These are phyloP conservation scores for Prolemur simus DNA, from an alignment of 2,113 vertebrate genomes.

Conservation along the genomic window DNA sequence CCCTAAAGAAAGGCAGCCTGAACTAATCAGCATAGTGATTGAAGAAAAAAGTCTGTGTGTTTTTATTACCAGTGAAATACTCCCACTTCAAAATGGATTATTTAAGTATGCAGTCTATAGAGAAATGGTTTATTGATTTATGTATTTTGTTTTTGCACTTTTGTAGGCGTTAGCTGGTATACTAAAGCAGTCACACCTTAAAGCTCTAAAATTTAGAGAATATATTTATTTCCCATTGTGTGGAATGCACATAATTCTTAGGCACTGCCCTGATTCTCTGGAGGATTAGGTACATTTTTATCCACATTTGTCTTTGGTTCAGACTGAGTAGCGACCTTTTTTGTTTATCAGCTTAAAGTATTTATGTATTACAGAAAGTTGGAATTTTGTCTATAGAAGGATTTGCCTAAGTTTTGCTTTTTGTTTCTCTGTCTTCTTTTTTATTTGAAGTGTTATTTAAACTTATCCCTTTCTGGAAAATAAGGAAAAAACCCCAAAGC, in stretches of 20 bases:
- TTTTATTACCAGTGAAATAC: conserved; percentile 47
- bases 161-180: conserved; percentile 53
- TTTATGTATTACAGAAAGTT: conserved; percentile 66
- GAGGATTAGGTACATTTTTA: conserved; percentile 52
- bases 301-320: conserved; percentile 73
- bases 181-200: conserved; percentile 69
- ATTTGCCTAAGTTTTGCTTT: conserved; percentile 53
- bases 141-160: conserved; percentile 43
- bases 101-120: conserved; percentile 48
- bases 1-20: not conserved
- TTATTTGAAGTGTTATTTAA: conserved; percentile 10
- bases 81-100: conserved; percentile 51
- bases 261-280: conserved; percentile 56
- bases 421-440: not conserved
- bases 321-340: conserved; percentile 68
- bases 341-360: conserved; percentile 68
- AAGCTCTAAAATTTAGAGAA: conserved; percentile 68
- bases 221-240: conserved; percentile 58
- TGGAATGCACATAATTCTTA: conserved; percentile 69
- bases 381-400: conserved; percentile 56
- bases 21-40: conserved; percentile 58
- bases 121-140: conserved; percentile 65
- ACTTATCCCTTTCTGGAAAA: not conserved
- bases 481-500: not conserved
- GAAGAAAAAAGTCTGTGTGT: not conserved